phyloP scores from a whole-genome alignment of 37 sponge, comb jelly and placozoan genomes.

The Aplysina aerophoba region DNA sequence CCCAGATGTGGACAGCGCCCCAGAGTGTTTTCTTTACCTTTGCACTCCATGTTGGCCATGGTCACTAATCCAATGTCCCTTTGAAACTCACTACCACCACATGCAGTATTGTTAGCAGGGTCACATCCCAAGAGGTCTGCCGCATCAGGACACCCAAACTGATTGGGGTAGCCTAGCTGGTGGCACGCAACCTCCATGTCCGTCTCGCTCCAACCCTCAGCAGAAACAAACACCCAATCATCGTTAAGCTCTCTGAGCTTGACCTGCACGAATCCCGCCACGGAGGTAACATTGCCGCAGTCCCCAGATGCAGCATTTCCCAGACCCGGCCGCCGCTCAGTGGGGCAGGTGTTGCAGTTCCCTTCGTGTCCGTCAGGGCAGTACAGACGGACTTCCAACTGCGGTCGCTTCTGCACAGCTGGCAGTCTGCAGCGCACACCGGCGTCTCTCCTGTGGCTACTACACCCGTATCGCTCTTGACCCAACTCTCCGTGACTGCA shows the following conservation, averaged over 20 bases:
- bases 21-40: not conserved
- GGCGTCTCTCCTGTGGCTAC: too few relatives aligned
- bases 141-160: not conserved
- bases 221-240: constrained; percentile 63
- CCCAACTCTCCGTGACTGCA: too few relatives aligned
- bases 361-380: not conserved
- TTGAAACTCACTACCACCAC: constrained; percentile 8
- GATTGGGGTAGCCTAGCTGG: constrained; percentile 39
- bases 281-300: not conserved
- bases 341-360: constrained; percentile 2
- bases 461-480: too few relatives aligned
- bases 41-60: constrained; percentile 6
- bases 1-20: constrained; percentile 1
- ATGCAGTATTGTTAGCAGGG: not conserved
- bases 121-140: constrained; percentile 12
- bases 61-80: not conserved
- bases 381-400: constrained; percentile 2
- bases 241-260: constrained; percentile 9
- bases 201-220: constrained; percentile 38
- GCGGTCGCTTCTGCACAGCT: too few relatives aligned
- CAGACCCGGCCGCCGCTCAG: not conserved
- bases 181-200: constrained; percentile 27
- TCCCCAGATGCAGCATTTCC: not conserved
- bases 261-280: constrained; percentile 13
- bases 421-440: too few relatives aligned